Conservation (phyloP, 2,888 invertebrate species). For the Beris morrisii region DNA sequence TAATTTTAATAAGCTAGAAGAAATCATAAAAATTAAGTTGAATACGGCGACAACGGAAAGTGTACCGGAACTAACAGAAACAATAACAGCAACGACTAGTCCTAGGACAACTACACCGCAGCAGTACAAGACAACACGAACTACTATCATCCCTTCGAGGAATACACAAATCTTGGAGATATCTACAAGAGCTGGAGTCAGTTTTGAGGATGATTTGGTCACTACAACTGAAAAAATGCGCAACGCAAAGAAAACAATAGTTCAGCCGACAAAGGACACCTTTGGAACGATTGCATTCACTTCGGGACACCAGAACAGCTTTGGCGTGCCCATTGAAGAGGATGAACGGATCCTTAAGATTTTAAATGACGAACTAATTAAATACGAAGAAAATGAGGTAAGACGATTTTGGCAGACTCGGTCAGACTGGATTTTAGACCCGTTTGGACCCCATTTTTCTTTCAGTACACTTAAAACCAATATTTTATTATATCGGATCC, state of each 20-base stretch:
- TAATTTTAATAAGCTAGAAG: slow-evolving; percentile 1
- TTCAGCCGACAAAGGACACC: slow-evolving; percentile 38
- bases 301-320: slow-evolving; percentile 66
- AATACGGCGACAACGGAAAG: slow-evolving; percentile 19
- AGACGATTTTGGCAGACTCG: neutral
- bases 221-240: slow-evolving; percentile 26
- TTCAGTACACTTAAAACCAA: no score
- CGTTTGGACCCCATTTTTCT: no score
- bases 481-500: no score
- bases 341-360: slow-evolving; percentile 58
- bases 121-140: slow-evolving; percentile 8
- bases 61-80: neutral
- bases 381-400: slow-evolving; percentile 39
- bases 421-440: no score
- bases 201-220: slow-evolving; percentile 31
- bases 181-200: slow-evolving; percentile 17
- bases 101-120: slow-evolving; percentile 23
- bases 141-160: slow-evolving; percentile 26
- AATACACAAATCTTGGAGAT: slow-evolving; percentile 39
- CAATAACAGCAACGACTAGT: slow-evolving; percentile 8
- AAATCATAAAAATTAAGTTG: neutral
- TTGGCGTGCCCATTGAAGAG: slow-evolving; percentile 65
- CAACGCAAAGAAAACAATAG: slow-evolving; percentile 9
- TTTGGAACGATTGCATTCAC: slow-evolving; percentile 56
- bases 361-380: slow-evolving; percentile 48